Evolutionary conservation across 2,888 invertebrate species (phyloP).

Genomic region (Osedax frankpressi): DNA sequence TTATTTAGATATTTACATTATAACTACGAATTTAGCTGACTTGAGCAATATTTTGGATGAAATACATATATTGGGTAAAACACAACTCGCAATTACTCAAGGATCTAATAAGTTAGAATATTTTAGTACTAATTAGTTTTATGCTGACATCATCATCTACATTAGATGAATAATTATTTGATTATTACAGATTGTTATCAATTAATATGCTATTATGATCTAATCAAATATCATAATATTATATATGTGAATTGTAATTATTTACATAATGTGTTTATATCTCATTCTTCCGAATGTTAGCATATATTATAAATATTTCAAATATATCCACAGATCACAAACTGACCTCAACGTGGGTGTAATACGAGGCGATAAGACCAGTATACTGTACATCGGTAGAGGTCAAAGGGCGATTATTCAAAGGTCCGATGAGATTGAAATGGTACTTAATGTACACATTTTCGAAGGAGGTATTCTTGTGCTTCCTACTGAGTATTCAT

Average conservation of each 20-base stretch:
- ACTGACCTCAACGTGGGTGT: slow-evolving; percentile 12
- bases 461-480: slow-evolving; percentile 31
- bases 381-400: slow-evolving; percentile 31
- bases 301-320: not conserved
- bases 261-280: no score
- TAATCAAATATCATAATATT: no score
- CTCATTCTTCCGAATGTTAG: no score
- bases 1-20: no score
- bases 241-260: not conserved
- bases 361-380: slow-evolving; percentile 31
- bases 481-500: slow-evolving; percentile 30
- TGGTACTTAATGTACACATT: slow-evolving; percentile 31
- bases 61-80: slow-evolving; percentile 26
- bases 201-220: not conserved
- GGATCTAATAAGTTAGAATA: slow-evolving; percentile 27
- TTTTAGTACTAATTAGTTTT: no score
- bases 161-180: not conserved
- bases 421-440: slow-evolving; percentile 30
- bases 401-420: slow-evolving; percentile 29
- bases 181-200: not conserved
- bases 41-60: slow-evolving; percentile 26
- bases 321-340: not conserved
- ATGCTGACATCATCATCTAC: not conserved
- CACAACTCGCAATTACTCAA: slow-evolving; percentile 31
- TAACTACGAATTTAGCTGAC: no score